A percentile compares a stretch with the other conserved stretches of the same genome.
Conservation (phyloP, 1,140 invertebrate species). For the Brachionus plicatilis region DNA sequence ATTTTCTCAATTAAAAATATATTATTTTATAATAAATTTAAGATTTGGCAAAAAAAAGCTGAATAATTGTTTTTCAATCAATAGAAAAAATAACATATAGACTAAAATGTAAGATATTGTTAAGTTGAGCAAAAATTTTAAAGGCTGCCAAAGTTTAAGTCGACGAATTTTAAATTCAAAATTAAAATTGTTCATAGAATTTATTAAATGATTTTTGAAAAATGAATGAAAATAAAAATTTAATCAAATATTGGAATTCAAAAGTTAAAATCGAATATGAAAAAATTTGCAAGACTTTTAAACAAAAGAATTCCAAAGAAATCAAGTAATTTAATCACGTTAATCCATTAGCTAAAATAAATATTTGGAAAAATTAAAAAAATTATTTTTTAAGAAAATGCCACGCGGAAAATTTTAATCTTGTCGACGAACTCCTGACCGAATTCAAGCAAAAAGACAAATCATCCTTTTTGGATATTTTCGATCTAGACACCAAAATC, state of each 20-base stretch:
- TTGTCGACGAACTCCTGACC: neutral
- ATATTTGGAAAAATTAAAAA: neutral
- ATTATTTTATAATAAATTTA: too few relatives aligned
- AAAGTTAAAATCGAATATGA: conserved; percentile 23
- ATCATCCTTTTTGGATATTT: neutral
- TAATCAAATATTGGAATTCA: neutral
- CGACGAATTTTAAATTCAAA: neutral
- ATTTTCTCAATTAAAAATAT: too few relatives aligned
- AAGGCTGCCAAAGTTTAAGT: neutral
- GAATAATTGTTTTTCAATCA: too few relatives aligned
- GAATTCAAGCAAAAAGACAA: neutral
- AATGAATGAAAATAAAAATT: neutral
- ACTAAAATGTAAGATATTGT: neutral
- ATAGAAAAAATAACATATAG: too few relatives aligned
- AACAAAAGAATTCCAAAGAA: conserved; percentile 2
- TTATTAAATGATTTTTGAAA: neutral
- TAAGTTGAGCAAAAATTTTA: neutral
- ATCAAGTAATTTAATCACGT: neutral
- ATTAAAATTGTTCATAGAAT: neutral
- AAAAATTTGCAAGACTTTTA: neutral
- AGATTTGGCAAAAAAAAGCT: too few relatives aligned
- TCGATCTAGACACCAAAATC: neutral
- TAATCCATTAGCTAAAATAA: neutral
- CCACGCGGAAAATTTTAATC: neutral
- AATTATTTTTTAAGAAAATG: neutral